A percentile compares a stretch with the other conserved stretches of the same genome.
Evolutionary conservation across 1,140 invertebrate species (phyloP).

Genomic region (Cotesia chilonis): DNA sequence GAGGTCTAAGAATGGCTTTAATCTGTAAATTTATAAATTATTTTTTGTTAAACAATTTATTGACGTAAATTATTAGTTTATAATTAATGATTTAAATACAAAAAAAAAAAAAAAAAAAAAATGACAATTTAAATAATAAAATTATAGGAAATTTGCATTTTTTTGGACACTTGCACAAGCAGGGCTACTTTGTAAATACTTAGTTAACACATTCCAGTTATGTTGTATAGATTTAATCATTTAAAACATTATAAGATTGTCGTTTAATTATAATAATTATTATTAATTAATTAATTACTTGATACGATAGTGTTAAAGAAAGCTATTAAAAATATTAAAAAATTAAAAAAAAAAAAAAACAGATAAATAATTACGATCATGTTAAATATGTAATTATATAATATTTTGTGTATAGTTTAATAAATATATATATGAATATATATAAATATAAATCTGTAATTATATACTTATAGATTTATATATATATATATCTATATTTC

Average conservation of each 20-base stretch:
- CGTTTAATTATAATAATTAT: no score
- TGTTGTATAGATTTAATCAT: conserved; percentile 57
- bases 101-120: neutral
- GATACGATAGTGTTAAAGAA: neutral
- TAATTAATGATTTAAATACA: conserved; percentile 3
- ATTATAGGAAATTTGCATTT: conserved; percentile 46
- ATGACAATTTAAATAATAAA: neutral
- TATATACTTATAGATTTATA: conserved; percentile 55
- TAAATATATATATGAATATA: conserved; percentile 45
- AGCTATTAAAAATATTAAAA: conserved; percentile 15
- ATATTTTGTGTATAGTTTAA: conserved; percentile 66
- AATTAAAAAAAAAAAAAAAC: conserved; percentile 17
- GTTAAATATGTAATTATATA: conserved; percentile 65
- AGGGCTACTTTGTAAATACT: conserved; percentile 64
- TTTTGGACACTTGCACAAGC: conserved; percentile 60
- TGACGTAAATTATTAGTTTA: neutral
- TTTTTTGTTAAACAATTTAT: conserved; percentile 22
- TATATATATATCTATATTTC: conserved; percentile 59
- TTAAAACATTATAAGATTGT: no score
- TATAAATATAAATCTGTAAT: conserved; percentile 60
- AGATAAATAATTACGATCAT: conserved; percentile 46
- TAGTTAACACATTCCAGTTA: conserved; percentile 66
- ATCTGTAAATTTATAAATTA: no score
- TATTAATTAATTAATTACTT: no score
- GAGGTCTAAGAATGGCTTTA: conserved; percentile 1